phyloP scores from a whole-genome alignment of 2,888 invertebrate species.

The Scaptomyza flava region DNA sequence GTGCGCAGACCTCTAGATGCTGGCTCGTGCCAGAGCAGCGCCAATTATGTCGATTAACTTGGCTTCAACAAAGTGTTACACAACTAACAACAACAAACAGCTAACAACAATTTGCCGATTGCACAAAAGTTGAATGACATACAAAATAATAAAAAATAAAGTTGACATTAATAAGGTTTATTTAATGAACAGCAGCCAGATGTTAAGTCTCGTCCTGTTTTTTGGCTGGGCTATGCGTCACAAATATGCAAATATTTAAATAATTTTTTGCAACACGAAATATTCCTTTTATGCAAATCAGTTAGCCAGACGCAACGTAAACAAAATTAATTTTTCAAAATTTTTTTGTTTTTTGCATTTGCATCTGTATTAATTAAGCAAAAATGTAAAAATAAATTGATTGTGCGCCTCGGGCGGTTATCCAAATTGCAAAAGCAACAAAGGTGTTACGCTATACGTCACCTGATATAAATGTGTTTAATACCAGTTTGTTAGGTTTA shows the following conservation, averaged over 20 bases:
- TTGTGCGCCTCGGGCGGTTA: constrained; percentile 58
- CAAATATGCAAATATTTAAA: constrained; percentile 29
- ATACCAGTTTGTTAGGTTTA: constrained; percentile 64
- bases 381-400: constrained; percentile 68
- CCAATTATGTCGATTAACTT: constrained; percentile 64
- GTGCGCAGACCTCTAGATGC: constrained; percentile 43
- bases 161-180: not conserved
- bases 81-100: constrained; percentile 24
- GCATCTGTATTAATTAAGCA: constrained; percentile 75
- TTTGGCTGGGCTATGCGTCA: not conserved
- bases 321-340: constrained; percentile 21
- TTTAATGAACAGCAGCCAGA: not conserved
- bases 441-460: constrained; percentile 39
- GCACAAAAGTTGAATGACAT: constrained; percentile 65
- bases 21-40: constrained; percentile 43
- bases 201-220: constrained; percentile 35
- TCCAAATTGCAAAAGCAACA: constrained; percentile 13
- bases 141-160: constrained; percentile 19
- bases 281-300: constrained; percentile 47
- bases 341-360: constrained; percentile 15
- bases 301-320: constrained; percentile 27
- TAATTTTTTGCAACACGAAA: constrained; percentile 23
- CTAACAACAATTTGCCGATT: constrained; percentile 35
- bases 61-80: constrained; percentile 39
- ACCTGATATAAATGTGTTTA: constrained; percentile 58